Percentiles rank a stretch among this genome's conserved stretches.
Evolutionary conservation across 2,888 invertebrate genomes (phyloP).

Genomic region (Isotomurus palustris): DNA sequence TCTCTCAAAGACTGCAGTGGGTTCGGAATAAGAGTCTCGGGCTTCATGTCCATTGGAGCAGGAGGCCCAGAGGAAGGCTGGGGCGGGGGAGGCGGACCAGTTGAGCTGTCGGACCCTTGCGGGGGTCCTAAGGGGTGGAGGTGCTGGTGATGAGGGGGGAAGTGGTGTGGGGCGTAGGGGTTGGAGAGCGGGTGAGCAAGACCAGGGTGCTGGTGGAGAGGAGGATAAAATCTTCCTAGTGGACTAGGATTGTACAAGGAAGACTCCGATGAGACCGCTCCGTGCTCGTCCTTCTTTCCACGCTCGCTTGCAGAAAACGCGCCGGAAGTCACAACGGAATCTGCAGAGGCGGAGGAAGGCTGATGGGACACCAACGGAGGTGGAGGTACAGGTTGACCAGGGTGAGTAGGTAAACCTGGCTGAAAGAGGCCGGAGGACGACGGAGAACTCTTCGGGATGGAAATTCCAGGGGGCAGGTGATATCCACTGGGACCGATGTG

Average conservation of each 20-base stretch:
- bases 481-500: slow-evolving; percentile 31
- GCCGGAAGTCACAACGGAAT: slow-evolving; percentile 34
- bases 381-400: slow-evolving; percentile 21
- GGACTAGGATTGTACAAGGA: slow-evolving; percentile 45
- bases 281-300: slow-evolving; percentile 29
- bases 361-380: slow-evolving; percentile 17
- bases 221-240: slow-evolving; percentile 40
- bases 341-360: slow-evolving; percentile 35
- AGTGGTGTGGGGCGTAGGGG: slow-evolving; percentile 31
- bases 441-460: slow-evolving; percentile 34
- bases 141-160: slow-evolving; percentile 32
- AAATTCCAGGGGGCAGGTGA: slow-evolving; percentile 30
- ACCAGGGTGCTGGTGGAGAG: slow-evolving; percentile 26
- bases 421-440: slow-evolving; percentile 24
- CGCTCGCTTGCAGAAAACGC: slow-evolving; percentile 16
- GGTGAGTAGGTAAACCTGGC: slow-evolving; percentile 27
- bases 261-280: slow-evolving; percentile 22
- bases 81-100: slow-evolving; percentile 28
- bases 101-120: slow-evolving; percentile 29
- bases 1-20: slow-evolving; percentile 68
- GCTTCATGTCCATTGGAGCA: slow-evolving; percentile 27
- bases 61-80: slow-evolving; percentile 6
- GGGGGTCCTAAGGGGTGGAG: slow-evolving; percentile 27
- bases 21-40: slow-evolving; percentile 53
- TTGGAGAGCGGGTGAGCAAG: slow-evolving; percentile 25